Evolutionary conservation across 2,113 vertebrate genomes (phyloP), one percentile per base, ranked within the genome.

Genomic region (Benitochromis conjunctus): DNA sequence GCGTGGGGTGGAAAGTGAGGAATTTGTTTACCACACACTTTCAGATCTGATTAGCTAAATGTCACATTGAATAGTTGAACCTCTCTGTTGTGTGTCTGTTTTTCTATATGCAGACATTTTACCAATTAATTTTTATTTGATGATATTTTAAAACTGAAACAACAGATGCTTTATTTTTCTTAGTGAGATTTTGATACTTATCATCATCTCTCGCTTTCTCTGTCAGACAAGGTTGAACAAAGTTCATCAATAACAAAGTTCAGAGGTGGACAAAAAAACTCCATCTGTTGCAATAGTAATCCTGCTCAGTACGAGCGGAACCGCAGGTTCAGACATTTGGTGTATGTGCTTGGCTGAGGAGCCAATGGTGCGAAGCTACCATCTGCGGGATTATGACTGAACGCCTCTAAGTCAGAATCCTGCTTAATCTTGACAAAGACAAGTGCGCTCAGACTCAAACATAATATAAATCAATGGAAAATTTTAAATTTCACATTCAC

Each of bases 21-120:
- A 21, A 88, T 90, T 90, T 90, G 85, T 92, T 92, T 90, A 88
- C 89, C 88, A 87, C 85, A 91, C 90, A 89, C 89, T 92, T 86
- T 60, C 86, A 86, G 88, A 93, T 93, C 86, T 90, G 92, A 93
- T 93, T 92, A 90, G 84, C 79, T 94, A 86, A 93, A 90, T 90
- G 92, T 94, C 89, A 91, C 89, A 88, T 92, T 89, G 84, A 88
- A 83, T 71, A 86, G 58, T 86, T 71, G 66, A 89, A 90, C 78
- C 60, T 90, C 83, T 62, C 16, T n/a, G 34, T n/a, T 80, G 3
- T 60, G 21, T 64, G 74, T 80, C 55, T 66, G 29, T 57, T 51
- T 64, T 55, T 56, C 12, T 18, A 74, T 74, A 51, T 7, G 43
- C 69, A 74, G 77, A 53, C 5, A 10, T 84, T 76, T 69, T 21